Evolutionary conservation across 1,140 invertebrate species (phyloP), one percentile per base, ranked within the genome.

Genomic region (Sitophilus oryzae): DNA sequence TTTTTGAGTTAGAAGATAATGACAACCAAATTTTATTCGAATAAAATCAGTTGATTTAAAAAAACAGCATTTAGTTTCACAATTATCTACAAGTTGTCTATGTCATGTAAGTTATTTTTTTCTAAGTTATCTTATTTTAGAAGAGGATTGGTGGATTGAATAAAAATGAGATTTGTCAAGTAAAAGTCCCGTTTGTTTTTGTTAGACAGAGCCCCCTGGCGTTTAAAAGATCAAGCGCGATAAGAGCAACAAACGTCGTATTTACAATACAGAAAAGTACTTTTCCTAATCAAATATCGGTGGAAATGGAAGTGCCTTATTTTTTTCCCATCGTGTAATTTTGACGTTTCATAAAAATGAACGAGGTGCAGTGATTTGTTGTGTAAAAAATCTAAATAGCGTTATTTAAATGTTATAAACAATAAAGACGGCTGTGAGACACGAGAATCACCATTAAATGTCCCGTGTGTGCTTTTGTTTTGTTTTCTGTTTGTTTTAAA

Each of bases 401-500:
- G 47, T 37, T 57, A 52, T 42, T 18, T 49, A 20, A 34, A 52
- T 52, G 44, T 43, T 45, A 49, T 51, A 55, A 66, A 66, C 57
- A 64, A 59, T 61, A 58, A 47, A 55, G 51, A 45, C 51, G 65
- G 65, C 62, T 66, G 63, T 65, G 63, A 60, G 52, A 54, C 52
- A 53, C 54, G 51, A 42, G 54, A 54, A 52, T 59, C 52, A 35
- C 41, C 30, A 56, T 58, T 62, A 54, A 59, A 60, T 64, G 58
- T 63, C 56, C 58, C 42, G 65, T 65, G 64, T 65, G 55, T 62
- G 59, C 54, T 63, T 62, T 59, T 64, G 65, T 66, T 64, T 63
- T 66, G 64, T 66, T 54, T 61, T 62, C 50, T 46, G 60, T 64
- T 60, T 63, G 53, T 56, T 56, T 65, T 75, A 77, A 79, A 78